Evolutionary conservation across 1,140 invertebrate genomes (phyloP).

Genomic region (Brachionus plicatilis): DNA sequence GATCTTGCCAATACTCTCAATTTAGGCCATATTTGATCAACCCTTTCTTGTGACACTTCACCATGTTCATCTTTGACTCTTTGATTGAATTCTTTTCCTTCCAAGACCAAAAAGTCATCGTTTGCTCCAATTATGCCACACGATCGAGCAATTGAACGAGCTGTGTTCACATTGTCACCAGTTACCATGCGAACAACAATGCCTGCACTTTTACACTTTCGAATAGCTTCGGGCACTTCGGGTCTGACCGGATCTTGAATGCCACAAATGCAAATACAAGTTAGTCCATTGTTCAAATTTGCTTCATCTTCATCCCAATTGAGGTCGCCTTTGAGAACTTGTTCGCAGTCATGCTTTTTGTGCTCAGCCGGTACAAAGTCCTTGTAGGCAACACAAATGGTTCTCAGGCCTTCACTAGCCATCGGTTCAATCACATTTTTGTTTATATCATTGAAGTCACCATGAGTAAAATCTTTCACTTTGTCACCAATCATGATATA

Average conservation of each 20-base stretch:
- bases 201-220: conserved; percentile 89
- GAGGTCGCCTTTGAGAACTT: conserved; percentile 67
- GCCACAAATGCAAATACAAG: conserved; percentile 89
- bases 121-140: conserved; percentile 91
- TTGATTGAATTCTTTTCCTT: conserved; percentile 95
- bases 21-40: conserved; percentile 96
- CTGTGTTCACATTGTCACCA: conserved; percentile 97
- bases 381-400: conserved; percentile 69
- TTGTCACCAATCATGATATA: conserved; percentile 44
- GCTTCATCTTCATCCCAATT: conserved; percentile 97
- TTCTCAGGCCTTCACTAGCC: conserved; percentile 93
- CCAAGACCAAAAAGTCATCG: conserved; percentile 89
- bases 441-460: conserved; percentile 87
- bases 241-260: conserved; percentile 97
- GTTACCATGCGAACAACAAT: conserved; percentile 99
- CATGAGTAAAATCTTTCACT: conserved; percentile 65
- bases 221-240: conserved; percentile 91
- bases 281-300: conserved; percentile 77
- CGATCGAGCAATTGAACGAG: conserved; percentile 90
- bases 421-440: conserved; percentile 96
- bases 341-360: neutral
- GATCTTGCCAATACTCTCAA: conserved; percentile 90
- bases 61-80: conserved; percentile 69
- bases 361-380: conserved; percentile 47
- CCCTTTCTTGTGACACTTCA: conserved; percentile 63